Evolutionary conservation across 2,888 invertebrate genomes (phyloP), one percentile per base, ranked within the genome.

Genomic region (Synergus umbraculus): DNA sequence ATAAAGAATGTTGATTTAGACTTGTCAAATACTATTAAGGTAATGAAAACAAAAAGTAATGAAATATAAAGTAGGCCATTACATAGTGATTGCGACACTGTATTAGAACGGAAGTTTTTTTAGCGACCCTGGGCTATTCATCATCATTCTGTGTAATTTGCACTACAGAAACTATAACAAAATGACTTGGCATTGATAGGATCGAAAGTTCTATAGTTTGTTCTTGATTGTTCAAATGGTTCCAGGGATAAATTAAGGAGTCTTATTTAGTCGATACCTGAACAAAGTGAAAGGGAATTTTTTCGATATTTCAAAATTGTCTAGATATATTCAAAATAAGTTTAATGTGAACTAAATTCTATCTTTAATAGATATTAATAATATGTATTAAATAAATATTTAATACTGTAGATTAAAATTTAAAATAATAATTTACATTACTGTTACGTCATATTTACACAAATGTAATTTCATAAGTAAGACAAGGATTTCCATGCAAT

Each of bases 91-190:
- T 41, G 41, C 65, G 41, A 43, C 9, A n/a, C 8, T 41, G 65
- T 65, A 69, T 22, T 13, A 8, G 22, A 67, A 49, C 15, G 29
- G 44, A 69, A 69, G 22, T 69, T 18, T 46, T 29, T 69, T 46
- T 43, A 69, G 22, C 1, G 29, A 49, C 67, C 46, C 22, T 69
- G 13, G 22, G 22, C 7, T 8, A 69, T 22, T 69, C 13, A 49
- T 49, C 15, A 49, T 22, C 8, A 49, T 46, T 49, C 13, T 67
- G 13, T 22, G 13, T 44, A 46, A 37, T 8, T 12, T 67, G 8
- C 8, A 7, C 18, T 22, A 67, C 7, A 66, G 15, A 15, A 66
- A 43, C 18, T 67, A 44, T 65, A 10, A 10, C n/a, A 15, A 10
- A 10, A 66, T 66, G 41, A 66, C 65, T 37, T 43, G n/a, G 43